These are phyloP conservation scores for Tipula lateralis DNA, from an alignment of 2,888 invertebrate genomes.

Conservation along the genomic window DNA sequence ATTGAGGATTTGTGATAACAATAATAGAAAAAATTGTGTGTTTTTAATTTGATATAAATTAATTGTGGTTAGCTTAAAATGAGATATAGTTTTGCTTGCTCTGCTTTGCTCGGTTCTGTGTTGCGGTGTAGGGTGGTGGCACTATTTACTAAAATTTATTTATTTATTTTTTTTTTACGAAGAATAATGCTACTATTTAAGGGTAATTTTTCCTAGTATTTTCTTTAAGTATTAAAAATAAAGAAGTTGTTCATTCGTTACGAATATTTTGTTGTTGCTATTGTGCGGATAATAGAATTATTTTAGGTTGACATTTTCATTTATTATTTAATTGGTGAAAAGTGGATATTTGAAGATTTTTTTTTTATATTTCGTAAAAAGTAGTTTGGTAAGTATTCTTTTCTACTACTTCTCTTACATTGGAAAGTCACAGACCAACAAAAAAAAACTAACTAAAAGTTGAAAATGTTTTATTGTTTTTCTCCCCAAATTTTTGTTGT, in stretches of 20 bases:
- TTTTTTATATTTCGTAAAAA: background rate
- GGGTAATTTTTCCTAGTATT: background rate
- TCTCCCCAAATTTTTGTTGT: background rate
- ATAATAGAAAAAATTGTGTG: constrained; percentile 15
- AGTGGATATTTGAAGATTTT: background rate
- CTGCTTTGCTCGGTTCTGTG: background rate
- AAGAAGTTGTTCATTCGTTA: background rate
- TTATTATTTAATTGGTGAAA: constrained; percentile 15
- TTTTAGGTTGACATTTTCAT: constrained; percentile 24
- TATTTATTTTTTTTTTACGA: no score
- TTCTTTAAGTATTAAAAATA: constrained; percentile 14
- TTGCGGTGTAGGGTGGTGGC: background rate
- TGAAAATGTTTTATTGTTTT: constrained; percentile 11
- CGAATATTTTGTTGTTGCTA: background rate
- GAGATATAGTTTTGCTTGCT: constrained; percentile 19
- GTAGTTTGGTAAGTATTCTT: background rate
- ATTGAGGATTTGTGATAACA: constrained; percentile 1
- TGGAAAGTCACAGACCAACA: background rate
- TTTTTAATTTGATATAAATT: constrained; percentile 24
- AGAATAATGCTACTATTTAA: background rate
- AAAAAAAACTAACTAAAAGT: background rate
- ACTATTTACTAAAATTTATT: background rate
- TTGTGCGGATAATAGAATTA: constrained; percentile 24
- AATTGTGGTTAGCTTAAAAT: constrained; percentile 24
- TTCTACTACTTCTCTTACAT: background rate